A percentile compares a stretch with the other conserved stretches of the same genome.
phyloP scores from a whole-genome alignment of 2,888 invertebrate genomes.

The Leucoptera coffeella region DNA sequence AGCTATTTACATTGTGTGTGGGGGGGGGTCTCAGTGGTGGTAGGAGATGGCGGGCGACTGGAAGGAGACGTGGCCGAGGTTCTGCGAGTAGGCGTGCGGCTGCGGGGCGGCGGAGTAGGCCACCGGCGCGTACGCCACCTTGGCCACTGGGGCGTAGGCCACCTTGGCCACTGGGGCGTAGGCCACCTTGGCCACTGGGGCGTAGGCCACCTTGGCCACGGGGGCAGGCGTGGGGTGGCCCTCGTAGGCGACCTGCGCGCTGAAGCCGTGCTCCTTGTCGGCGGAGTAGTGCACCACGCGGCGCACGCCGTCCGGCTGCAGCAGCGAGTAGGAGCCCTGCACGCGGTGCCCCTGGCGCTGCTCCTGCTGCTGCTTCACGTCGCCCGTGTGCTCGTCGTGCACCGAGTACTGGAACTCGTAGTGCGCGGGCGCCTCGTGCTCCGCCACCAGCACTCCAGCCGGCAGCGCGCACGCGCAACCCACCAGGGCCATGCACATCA shows the following conservation, averaged over 20 bases:
- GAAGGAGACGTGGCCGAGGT: constrained; percentile 16
- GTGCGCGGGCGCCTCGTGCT: constrained; percentile 8
- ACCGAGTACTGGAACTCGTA: constrained; percentile 22
- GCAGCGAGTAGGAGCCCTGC: constrained; percentile 40
- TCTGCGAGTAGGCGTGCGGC: constrained; percentile 11
- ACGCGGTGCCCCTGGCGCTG: constrained; percentile 31
- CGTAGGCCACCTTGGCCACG: constrained; percentile 8
- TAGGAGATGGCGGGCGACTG: constrained; percentile 6
- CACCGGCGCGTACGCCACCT: constrained; percentile 7
- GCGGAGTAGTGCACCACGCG: constrained; percentile 38
- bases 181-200: constrained; percentile 7
- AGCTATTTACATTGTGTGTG: constrained; percentile 11
- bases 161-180: constrained; percentile 11
- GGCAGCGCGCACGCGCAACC: constrained; percentile 9
- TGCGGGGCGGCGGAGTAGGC: constrained; percentile 10
- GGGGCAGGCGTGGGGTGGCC: constrained; percentile 11
- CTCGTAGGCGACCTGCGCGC: constrained; percentile 15
- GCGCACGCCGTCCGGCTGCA: constrained; percentile 38
- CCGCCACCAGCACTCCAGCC: constrained; percentile 13
- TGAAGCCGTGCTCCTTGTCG: constrained; percentile 15
- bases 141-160: constrained; percentile 10
- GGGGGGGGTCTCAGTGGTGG: constrained; percentile 6
- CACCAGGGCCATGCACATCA: background rate
- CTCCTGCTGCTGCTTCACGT: constrained; percentile 41
- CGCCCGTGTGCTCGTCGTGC: constrained; percentile 33